Percentiles rank a stretch among this genome's conserved stretches.
phyloP scores from a whole-genome alignment of 2,797 vertebrate genomes.

The Phalloptychus januarius region DNA sequence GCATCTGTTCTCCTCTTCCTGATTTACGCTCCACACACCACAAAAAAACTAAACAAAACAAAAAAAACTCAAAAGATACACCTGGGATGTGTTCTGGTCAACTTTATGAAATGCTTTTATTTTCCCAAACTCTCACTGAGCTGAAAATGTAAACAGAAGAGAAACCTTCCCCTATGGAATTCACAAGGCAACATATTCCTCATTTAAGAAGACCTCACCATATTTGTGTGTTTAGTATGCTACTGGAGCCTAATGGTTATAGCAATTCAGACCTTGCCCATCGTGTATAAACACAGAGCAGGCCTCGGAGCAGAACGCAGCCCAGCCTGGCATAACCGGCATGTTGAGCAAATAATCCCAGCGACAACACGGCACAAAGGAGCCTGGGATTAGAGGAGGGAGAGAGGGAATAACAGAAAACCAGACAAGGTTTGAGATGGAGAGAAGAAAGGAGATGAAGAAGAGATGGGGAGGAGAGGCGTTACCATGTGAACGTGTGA shows the following conservation, averaged over 20 bases:
- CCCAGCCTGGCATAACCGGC: constrained; percentile 48
- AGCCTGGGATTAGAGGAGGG: constrained; percentile 8
- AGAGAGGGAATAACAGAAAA: constrained; percentile 8
- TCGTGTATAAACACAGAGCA: constrained; percentile 43
- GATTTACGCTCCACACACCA: constrained; percentile 45
- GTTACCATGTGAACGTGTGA: neutral
- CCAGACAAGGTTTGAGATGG: constrained; percentile 15
- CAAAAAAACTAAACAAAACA: constrained; percentile 17
- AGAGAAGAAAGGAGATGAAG: constrained; percentile 2
- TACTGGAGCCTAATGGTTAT: constrained; percentile 29
- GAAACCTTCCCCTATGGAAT: neutral
- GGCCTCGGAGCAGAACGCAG: constrained; percentile 24
- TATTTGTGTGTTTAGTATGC: constrained; percentile 30
- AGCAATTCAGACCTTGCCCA: constrained; percentile 36
- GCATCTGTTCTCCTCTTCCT: constrained; percentile 53
- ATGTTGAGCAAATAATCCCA: constrained; percentile 66
- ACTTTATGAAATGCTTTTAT: constrained; percentile 24
- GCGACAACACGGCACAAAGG: constrained; percentile 51
- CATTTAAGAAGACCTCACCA: neutral
- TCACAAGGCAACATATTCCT: neutral
- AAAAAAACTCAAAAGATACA: constrained; percentile 30
- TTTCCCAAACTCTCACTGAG: neutral
- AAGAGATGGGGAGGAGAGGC: neutral
- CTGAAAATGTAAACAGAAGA: neutral
- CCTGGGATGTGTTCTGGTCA: constrained; percentile 19